These are phyloP conservation scores for Paraplagusia blochii DNA, from an alignment of 2,113 vertebrate species.

Conservation along the genomic window DNA sequence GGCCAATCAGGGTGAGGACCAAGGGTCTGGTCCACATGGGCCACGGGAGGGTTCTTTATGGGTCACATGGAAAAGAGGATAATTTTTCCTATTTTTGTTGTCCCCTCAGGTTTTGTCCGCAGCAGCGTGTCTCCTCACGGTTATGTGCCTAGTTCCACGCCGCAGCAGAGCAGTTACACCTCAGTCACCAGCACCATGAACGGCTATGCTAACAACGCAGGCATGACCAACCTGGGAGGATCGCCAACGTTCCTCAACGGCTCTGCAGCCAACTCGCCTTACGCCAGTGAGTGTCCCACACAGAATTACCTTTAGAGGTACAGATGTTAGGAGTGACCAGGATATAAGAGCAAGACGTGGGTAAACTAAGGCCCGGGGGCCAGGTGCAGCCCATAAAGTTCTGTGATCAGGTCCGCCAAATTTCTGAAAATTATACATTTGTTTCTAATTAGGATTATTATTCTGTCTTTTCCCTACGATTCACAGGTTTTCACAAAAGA, in stretches of 20 bases:
- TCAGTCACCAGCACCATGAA: slow-evolving; percentile 98
- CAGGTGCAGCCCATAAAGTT: no score
- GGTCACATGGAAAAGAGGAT: not conserved
- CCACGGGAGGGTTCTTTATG: no score
- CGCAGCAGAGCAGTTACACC: slow-evolving; percentile 95
- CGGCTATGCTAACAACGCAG: slow-evolving; percentile 88
- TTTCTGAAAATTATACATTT: no score
- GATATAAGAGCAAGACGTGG: no score
- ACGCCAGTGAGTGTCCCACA: slow-evolving; percentile 89
- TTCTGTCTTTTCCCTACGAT: no score
- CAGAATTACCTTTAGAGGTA: no score
- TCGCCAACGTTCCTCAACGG: slow-evolving; percentile 97
- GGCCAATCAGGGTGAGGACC: slow-evolving; percentile 88
- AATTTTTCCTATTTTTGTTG: not conserved
- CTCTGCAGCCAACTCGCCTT: slow-evolving; percentile 98
- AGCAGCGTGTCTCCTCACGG: slow-evolving; percentile 96
- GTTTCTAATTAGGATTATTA: no score
- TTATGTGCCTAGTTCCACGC: slow-evolving; percentile 96
- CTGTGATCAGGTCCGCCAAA: no score
- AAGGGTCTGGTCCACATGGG: no score
- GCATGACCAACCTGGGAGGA: slow-evolving; percentile 95
- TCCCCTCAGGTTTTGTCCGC: slow-evolving; percentile 86
- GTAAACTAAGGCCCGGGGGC: no score
- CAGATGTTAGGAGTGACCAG: no score
- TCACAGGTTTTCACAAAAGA: no score